phyloP scores from a whole-genome alignment of 64 coral and sea anemone species.

The Stichodactyla helianthus region DNA sequence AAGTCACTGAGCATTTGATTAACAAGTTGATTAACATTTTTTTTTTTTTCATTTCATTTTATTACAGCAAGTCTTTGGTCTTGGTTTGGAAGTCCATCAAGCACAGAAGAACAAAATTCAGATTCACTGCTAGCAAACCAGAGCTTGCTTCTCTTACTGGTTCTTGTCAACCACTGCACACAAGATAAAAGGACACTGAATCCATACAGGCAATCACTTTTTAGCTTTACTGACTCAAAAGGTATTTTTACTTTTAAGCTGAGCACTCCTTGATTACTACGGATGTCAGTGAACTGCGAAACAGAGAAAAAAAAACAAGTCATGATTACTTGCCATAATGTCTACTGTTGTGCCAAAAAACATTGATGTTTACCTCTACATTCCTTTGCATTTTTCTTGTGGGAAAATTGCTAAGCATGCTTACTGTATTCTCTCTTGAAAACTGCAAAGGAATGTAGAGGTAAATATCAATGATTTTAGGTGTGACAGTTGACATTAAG shows the following conservation, averaged over 20 bases:
- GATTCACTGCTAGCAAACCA: constrained; percentile 78
- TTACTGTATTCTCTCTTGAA: too few species aligned
- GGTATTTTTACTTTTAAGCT: neutral
- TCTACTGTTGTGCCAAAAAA: too few species aligned
- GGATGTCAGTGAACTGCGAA: too few species aligned
- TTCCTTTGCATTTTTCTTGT: too few species aligned
- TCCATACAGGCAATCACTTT: constrained; percentile 85
- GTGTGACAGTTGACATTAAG: too few species aligned
- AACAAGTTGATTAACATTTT: neutral
- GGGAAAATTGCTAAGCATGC: too few species aligned
- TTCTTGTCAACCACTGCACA: constrained; percentile 97
- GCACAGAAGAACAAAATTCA: constrained; percentile 10
- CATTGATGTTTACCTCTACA: too few species aligned
- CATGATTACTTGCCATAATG: too few species aligned
- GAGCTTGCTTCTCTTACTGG: constrained; percentile 76
- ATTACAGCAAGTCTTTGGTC: constrained; percentile 88
- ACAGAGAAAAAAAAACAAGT: too few species aligned
- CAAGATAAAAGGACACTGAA: constrained; percentile 81
- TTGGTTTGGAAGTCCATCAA: constrained; percentile 77
- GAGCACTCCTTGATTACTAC: neutral
- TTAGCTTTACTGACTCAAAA: constrained; percentile 72
- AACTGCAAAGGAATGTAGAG: too few species aligned
- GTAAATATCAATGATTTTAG: too few species aligned
- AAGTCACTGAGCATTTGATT: too few species aligned
- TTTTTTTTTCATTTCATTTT: neutral